phyloP scores from a whole-genome alignment of 92 coral and sea anemone species.

The Diadumene lineata region DNA sequence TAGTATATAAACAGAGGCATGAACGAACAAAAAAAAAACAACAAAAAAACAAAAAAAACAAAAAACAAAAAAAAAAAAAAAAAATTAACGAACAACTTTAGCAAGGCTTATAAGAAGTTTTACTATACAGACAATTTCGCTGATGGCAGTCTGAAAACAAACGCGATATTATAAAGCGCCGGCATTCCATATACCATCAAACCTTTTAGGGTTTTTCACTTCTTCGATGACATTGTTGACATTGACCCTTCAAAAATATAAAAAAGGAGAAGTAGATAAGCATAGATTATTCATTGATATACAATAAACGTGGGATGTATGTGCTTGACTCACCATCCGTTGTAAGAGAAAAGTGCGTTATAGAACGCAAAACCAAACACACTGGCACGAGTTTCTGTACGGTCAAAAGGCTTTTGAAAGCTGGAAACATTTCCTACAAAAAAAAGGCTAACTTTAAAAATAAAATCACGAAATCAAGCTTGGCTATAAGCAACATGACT shows the following conservation, averaged over 20 bases:
- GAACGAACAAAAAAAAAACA: no score
- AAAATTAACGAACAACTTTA: no score
- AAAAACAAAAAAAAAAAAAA: no score
- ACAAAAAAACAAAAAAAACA: no score
- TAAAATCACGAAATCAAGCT: not conserved
- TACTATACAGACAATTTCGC: no score
- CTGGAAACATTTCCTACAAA: conserved; percentile 55
- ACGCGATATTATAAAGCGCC: no score
- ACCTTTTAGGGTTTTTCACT: conserved; percentile 63
- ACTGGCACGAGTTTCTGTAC: conserved; percentile 56
- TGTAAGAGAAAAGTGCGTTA: conserved; percentile 37
- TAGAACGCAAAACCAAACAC: conserved; percentile 68
- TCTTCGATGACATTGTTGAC: conserved; percentile 68
- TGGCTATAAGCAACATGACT: not conserved
- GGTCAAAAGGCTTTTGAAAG: conserved; percentile 55
- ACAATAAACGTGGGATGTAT: no score
- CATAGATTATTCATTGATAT: no score
- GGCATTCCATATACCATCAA: not conserved
- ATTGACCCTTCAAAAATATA: conserved; percentile 40
- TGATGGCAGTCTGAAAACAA: no score
- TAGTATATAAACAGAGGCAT: no score
- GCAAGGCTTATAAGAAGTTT: no score
- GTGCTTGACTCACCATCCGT: not conserved
- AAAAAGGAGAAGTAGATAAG: not conserved
- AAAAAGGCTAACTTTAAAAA: not conserved